phyloP scores from a whole-genome alignment of 2,888 invertebrate genomes.

The Drosophila quinaria region DNA sequence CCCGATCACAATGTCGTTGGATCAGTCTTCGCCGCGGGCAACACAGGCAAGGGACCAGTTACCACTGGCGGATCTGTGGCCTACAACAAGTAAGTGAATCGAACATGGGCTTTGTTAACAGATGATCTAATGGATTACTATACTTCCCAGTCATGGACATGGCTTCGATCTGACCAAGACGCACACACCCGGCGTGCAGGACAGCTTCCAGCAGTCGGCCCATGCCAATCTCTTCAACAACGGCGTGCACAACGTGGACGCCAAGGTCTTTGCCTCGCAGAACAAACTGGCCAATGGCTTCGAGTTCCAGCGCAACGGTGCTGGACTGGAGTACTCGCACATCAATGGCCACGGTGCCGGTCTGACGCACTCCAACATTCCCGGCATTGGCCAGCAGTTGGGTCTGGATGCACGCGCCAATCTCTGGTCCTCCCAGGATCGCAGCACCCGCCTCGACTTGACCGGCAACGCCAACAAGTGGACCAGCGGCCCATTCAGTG shows the following conservation, averaged over 20 bases:
- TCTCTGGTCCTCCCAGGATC: conserved; percentile 58
- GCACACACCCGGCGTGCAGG: conserved; percentile 68
- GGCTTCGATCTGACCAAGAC: conserved; percentile 66
- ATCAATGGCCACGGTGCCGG: conserved; percentile 77
- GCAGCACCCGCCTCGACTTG: conserved; percentile 58
- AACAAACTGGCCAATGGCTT: conserved; percentile 81
- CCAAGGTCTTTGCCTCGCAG: conserved; percentile 79
- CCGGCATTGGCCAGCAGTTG: conserved; percentile 74
- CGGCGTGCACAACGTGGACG: conserved; percentile 73
- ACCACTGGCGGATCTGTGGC: conserved; percentile 69
- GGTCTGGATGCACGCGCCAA: conserved; percentile 61
- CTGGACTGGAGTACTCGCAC: conserved; percentile 77
- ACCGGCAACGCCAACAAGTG: conserved; percentile 54
- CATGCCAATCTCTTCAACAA: conserved; percentile 77
- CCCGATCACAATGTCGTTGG: conserved; percentile 80
- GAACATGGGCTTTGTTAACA: no score
- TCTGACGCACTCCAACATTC: conserved; percentile 75
- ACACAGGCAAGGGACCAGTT: conserved; percentile 62
- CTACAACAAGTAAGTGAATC: conserved; percentile 58
- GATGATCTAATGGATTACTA: not conserved
- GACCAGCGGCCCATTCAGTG: conserved; percentile 55
- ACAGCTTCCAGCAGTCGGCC: conserved; percentile 65
- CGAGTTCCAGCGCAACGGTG: conserved; percentile 81
- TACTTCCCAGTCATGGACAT: conserved; percentile 58
- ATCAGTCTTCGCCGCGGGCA: conserved; percentile 70